Evolutionary conservation across 2,888 invertebrate species (phyloP).

Genomic region (Agrochola macilenta): DNA sequence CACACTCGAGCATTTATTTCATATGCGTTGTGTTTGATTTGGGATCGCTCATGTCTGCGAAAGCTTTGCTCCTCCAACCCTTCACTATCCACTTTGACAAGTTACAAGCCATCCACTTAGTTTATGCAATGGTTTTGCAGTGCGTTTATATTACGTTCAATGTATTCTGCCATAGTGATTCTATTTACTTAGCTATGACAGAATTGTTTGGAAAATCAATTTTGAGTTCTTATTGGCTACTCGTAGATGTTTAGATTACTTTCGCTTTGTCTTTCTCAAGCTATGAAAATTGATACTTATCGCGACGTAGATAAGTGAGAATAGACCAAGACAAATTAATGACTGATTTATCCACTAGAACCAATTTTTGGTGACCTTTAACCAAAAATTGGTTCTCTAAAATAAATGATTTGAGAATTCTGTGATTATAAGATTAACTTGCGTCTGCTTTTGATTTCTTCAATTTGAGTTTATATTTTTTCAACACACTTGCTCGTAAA

Average conservation of each 20-base stretch:
- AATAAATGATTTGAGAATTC: not conserved
- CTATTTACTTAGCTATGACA: too few species aligned
- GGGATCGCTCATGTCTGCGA: not conserved
- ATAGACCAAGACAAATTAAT: constrained; percentile 23
- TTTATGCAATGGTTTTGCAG: not conserved
- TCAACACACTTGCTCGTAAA: too few species aligned
- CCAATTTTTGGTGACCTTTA: too few species aligned
- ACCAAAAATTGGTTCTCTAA: not conserved
- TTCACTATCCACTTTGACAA: constrained; percentile 11
- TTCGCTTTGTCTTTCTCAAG: not conserved
- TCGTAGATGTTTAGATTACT: not conserved
- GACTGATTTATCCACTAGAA: too few species aligned
- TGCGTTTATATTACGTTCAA: not conserved
- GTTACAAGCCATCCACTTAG: not conserved
- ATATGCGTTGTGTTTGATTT: not conserved
- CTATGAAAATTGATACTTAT: constrained; percentile 10
- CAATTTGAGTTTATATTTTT: not conserved
- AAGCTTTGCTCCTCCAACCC: constrained; percentile 1
- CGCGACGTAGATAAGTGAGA: constrained; percentile 2
- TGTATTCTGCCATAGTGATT: constrained; percentile 4
- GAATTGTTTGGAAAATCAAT: not conserved
- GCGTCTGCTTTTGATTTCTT: not conserved
- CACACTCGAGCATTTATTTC: not conserved
- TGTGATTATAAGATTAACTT: not conserved
- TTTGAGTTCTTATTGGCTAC: not conserved